A percentile compares a stretch with the other conserved stretches of the same genome.
These are phyloP conservation scores for Nothocercus nigrocapillus DNA, from an alignment of 2,113 vertebrate genomes.

Conservation along the genomic window DNA sequence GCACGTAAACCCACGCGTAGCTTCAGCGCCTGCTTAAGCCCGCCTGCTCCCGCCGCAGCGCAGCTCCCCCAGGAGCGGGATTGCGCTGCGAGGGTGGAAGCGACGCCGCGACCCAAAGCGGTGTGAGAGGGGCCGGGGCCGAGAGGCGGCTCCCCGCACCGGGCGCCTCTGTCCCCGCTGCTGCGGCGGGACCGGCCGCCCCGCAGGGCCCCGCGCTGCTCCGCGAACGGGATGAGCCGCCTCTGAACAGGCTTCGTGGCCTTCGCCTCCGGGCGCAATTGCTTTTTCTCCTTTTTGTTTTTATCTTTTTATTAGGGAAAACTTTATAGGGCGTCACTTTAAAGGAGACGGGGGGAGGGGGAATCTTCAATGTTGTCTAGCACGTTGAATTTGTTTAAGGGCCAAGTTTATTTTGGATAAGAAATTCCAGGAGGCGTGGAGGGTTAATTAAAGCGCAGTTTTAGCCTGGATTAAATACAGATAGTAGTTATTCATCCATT, in stretches of 20 bases:
- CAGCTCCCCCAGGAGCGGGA: neutral
- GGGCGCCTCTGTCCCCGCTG: neutral
- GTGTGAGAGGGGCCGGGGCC: neutral
- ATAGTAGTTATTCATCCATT: conserved; percentile 65
- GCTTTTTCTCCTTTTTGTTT: neutral
- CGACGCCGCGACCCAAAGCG: neutral
- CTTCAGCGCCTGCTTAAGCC: neutral
- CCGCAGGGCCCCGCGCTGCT: neutral
- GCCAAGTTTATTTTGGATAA: conserved; percentile 69
- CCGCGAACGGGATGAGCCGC: neutral
- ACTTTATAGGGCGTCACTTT: conserved; percentile 52
- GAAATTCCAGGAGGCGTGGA: conserved; percentile 65
- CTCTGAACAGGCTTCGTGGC: neutral
- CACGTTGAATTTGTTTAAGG: conserved; percentile 73
- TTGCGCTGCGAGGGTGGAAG: neutral
- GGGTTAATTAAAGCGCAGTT: conserved; percentile 70
- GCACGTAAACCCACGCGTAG: neutral
- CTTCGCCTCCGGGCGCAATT: neutral
- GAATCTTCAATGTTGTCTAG: conserved; percentile 68
- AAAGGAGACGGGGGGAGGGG: conserved; percentile 60
- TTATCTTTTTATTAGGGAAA: neutral
- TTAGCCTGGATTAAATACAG: conserved; percentile 63
- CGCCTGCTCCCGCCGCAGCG: neutral
- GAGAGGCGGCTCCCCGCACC: neutral
- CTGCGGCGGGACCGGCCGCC: neutral